Evolutionary conservation across 2,113 vertebrate genomes (phyloP).

Genomic region (Crotalus helleri): DNA sequence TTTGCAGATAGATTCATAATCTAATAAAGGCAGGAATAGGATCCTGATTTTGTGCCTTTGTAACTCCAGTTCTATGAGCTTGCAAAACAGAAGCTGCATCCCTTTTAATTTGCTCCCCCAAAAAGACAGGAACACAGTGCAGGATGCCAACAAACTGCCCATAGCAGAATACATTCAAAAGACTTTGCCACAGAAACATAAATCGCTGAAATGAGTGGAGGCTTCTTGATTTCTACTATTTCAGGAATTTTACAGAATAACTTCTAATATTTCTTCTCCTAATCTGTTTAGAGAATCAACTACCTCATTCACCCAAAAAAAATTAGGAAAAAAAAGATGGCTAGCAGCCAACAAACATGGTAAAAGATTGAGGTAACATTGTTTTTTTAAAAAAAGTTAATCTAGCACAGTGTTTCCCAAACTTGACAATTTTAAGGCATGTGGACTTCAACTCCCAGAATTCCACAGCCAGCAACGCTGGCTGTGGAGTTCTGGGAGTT

Average conservation of each 20-base stretch:
- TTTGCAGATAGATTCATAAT: constrained; percentile 52
- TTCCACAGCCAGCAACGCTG: too few species aligned
- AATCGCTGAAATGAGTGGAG: constrained; percentile 24
- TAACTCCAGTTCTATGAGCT: constrained; percentile 37
- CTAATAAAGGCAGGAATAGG: constrained; percentile 54
- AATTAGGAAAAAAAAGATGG: background rate
- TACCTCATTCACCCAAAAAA: background rate
- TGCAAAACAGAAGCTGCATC: constrained; percentile 28
- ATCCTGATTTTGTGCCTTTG: constrained; percentile 44
- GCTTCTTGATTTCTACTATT: background rate
- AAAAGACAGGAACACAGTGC: constrained; percentile 46
- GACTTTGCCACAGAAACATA: background rate
- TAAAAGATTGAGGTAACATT: background rate
- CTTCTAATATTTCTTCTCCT: constrained; percentile 27
- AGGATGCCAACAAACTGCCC: constrained; percentile 9
- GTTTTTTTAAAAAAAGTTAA: background rate
- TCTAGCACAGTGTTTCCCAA: background rate
- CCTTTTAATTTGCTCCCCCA: constrained; percentile 31
- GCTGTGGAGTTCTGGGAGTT: too few species aligned
- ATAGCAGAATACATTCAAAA: constrained; percentile 42
- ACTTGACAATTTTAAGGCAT: too few species aligned
- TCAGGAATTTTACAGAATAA: constrained; percentile 16
- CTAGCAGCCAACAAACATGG: background rate
- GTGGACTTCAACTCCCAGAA: too few species aligned
- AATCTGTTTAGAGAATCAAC: background rate